phyloP scores from a whole-genome alignment of 2,888 invertebrate genomes.

The Hypsopygia costalis region DNA sequence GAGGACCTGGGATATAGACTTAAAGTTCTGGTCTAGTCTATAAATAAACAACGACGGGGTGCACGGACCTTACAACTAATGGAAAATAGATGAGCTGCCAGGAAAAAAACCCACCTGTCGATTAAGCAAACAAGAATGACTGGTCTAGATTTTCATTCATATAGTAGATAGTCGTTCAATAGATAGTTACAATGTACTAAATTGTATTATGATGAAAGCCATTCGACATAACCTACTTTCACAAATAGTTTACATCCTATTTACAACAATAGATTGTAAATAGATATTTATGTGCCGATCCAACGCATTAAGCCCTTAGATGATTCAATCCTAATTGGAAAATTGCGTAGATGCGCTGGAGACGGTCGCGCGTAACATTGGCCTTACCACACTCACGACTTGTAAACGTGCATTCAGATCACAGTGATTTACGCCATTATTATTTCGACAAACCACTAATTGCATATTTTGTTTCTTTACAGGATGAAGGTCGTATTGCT shows the following conservation, averaged over 20 bases:
- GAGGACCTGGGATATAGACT: constrained; percentile 62
- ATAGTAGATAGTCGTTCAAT: too few species aligned
- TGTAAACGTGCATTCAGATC: constrained; percentile 53
- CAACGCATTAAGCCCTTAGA: constrained; percentile 61
- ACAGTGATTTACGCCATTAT: constrained; percentile 34
- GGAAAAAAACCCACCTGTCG: constrained; percentile 21
- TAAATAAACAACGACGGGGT: constrained; percentile 55
- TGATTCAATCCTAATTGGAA: constrained; percentile 70
- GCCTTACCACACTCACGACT: constrained; percentile 72
- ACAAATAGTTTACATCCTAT: constrained; percentile 68
- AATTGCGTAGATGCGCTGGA: constrained; percentile 60
- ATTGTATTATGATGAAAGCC: constrained; percentile 21
- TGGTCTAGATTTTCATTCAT: too few species aligned
- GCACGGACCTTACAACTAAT: constrained; percentile 44
- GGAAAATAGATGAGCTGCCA: constrained; percentile 41
- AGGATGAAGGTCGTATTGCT: constrained; percentile 85
- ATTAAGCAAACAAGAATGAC: too few species aligned
- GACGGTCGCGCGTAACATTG: constrained; percentile 71
- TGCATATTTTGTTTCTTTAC: constrained; percentile 48
- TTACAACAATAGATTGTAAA: constrained; percentile 50
- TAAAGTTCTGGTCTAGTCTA: constrained; percentile 53
- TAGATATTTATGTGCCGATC: constrained; percentile 48
- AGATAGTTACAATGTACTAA: too few species aligned
- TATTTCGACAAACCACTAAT: constrained; percentile 52
- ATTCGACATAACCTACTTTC: constrained; percentile 43